These are phyloP conservation scores for Tipula helvola DNA, from an alignment of 2,888 invertebrate genomes.

Conservation along the genomic window DNA sequence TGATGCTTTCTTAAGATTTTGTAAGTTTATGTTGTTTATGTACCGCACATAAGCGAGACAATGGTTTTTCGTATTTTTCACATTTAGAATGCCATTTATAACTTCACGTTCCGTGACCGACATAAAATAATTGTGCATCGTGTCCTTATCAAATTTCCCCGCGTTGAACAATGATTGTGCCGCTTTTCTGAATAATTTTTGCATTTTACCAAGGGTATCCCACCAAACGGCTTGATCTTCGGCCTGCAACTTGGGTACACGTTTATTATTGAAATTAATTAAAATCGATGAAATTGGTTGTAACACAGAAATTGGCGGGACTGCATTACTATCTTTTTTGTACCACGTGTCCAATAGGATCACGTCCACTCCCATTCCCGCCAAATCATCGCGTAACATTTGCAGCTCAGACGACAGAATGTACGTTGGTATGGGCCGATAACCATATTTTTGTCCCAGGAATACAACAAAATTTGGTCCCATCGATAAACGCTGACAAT, in stretches of 20 bases:
- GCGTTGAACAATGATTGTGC: constrained; percentile 71
- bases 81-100: constrained; percentile 85
- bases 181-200: constrained; percentile 85
- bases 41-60: constrained; percentile 89
- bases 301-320: constrained; percentile 86
- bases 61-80: constrained; percentile 89
- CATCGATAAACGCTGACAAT: constrained; percentile 93
- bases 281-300: constrained; percentile 96
- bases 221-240: constrained; percentile 97
- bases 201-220: constrained; percentile 92
- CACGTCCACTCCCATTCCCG: constrained; percentile 69
- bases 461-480: constrained; percentile 98
- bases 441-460: constrained; percentile 95
- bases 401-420: constrained; percentile 85
- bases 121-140: constrained; percentile 98
- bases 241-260: constrained; percentile 88
- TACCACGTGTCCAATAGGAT: constrained; percentile 87
- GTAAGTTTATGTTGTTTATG: constrained; percentile 94
- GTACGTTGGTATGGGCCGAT: constrained; percentile 92
- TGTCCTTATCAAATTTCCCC: constrained; percentile 79
- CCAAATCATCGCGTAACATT: constrained; percentile 72
- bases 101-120: constrained; percentile 98
- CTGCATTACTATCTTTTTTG: constrained; percentile 89
- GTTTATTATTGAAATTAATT: constrained; percentile 95
- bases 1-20: constrained; percentile 86